Evolutionary conservation across 2,797 vertebrate species (phyloP).

Genomic region (Antrozous pallidus): DNA sequence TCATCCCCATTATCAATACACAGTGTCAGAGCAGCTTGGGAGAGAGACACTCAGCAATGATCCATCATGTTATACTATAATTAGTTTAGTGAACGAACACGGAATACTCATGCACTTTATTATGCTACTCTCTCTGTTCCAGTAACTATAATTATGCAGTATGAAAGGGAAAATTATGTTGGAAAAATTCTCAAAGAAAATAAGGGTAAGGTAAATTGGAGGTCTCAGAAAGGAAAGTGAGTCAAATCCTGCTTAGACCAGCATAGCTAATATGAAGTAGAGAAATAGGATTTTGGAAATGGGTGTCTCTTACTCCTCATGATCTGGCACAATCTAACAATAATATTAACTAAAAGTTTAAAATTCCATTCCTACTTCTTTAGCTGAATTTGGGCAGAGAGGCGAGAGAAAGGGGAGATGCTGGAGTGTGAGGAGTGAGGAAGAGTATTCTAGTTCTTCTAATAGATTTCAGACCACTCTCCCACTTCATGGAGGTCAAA

Average conservation of each 20-base stretch:
- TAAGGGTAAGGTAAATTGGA: conserved; percentile 50
- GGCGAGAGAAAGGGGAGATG: neutral
- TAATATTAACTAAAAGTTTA: conserved; percentile 15
- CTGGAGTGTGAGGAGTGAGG: neutral
- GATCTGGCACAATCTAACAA: neutral
- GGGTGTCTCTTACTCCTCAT: neutral
- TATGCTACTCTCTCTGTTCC: neutral
- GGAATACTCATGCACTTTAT: neutral
- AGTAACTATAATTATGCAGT: conserved; percentile 44
- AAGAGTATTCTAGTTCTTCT: neutral
- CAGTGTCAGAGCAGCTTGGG: neutral
- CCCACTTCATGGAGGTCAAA: neutral
- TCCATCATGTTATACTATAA: neutral
- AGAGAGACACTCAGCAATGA: neutral
- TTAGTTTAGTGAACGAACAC: neutral
- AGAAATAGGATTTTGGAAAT: neutral
- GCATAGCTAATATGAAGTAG: neutral
- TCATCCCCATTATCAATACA: neutral
- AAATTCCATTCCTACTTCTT: conserved; percentile 16
- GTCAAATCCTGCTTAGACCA: neutral
- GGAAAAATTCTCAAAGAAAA: conserved; percentile 49
- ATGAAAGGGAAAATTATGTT: conserved; percentile 51
- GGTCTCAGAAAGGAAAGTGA: conserved; percentile 41
- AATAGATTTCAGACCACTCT: neutral
- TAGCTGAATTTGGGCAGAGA: neutral